Evolutionary conservation across 1,140 invertebrate species (phyloP), one percentile per base, ranked within the genome.

Genomic region (Macrobrachium rosenbergii): DNA sequence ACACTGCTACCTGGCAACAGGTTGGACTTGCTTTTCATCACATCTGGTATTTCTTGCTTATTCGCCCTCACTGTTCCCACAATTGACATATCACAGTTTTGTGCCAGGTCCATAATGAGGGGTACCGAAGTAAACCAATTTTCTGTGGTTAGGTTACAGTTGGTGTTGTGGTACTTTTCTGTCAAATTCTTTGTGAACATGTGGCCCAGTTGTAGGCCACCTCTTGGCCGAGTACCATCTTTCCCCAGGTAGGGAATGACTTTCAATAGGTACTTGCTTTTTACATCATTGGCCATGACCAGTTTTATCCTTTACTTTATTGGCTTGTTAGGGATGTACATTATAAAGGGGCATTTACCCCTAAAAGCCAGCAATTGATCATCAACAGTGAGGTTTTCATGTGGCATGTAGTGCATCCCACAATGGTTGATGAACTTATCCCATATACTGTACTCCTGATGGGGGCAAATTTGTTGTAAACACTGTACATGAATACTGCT

Each of bases 11-110:
- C 90, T 89, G 91, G 88, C 64, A 19, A n/a, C 21, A 82, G 69
- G 21, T 59, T 73, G 17, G 83, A 73, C 3, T 16, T 72, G 16
- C 63, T 28, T 45, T 28, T 83, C 82, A 91, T 91, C 19, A 75
- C 28, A 58, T 72, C 28, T 64, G 92, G 92, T 45, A 93, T 91
- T 88, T 92, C 88, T 81, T 88, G 89, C 91, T 93, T 93, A 87
- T 93, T 93, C 91, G 92, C 92, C 88, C 90, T 91, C 62, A 93
- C 79, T 23, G 92, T 93, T 43, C 92, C 92, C 19, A 92, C 89
- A 81, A 92, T 90, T 64, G 92, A 91, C 75, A 93, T 82, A 80
- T 89, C 84, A 78, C 17, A 16, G 21, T 76, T 86, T 23, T 23
- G 43, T 10, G 90, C 45, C 59, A 90, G 60, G n/a, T 89, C 80